phyloP scores from a whole-genome alignment of 2,113 vertebrate species.

The Chaenocephalus aceratus region DNA sequence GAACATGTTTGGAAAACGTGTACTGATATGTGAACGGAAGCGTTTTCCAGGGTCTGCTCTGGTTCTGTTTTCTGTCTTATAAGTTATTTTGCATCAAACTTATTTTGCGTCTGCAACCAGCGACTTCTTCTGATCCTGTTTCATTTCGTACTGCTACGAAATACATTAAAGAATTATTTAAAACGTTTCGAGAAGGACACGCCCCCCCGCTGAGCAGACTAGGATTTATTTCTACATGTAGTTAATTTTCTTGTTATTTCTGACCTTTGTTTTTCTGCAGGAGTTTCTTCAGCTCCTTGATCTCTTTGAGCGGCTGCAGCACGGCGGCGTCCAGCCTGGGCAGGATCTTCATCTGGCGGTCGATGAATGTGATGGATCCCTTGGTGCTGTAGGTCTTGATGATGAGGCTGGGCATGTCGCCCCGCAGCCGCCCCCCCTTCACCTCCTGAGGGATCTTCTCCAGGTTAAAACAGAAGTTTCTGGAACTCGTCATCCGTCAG shows the following conservation, averaged over 20 bases:
- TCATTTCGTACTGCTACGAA: too few species aligned
- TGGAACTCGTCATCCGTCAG: fast-evolving
- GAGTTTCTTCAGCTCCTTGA: neutral
- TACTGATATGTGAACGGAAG: too few species aligned
- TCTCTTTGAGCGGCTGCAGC: neutral
- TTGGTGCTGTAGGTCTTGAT: neutral
- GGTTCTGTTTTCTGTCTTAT: too few species aligned
- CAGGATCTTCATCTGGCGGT: neutral
- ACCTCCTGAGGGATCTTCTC: neutral
- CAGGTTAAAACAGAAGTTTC: neutral
- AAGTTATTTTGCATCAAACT: too few species aligned
- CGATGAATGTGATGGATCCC: neutral
- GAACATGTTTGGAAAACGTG: too few species aligned
- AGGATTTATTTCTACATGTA: neutral
- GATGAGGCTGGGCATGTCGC: neutral
- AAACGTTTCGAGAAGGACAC: too few species aligned
- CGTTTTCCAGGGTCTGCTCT: too few species aligned
- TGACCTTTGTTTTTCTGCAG: neutral
- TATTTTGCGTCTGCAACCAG: too few species aligned
- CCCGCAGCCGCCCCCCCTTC: fast-evolving
- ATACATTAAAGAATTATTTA: too few species aligned
- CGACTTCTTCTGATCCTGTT: too few species aligned
- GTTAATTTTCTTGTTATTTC: too few species aligned
- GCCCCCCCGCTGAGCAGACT: too few species aligned
- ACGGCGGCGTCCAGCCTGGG: neutral